Conservation (phyloP, 2,888 invertebrate species). For the Coecobrya sp. region DNA sequence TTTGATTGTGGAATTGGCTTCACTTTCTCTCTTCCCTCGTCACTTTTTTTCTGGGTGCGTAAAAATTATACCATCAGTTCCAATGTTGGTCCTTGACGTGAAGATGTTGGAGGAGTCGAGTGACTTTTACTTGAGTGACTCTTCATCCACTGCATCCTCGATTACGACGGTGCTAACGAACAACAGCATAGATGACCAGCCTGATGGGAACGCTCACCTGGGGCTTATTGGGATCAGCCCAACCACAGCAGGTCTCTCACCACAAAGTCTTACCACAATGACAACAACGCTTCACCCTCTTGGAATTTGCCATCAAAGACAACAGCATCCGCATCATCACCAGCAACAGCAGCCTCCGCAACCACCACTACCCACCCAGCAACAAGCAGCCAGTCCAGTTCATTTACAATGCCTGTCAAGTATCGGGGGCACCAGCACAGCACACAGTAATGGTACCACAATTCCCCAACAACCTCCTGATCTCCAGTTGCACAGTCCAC, state of each 20-base stretch:
- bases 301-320: constrained; percentile 82
- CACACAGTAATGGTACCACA: constrained; percentile 52
- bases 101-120: constrained; percentile 86
- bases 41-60: constrained; percentile 39
- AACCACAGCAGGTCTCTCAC: constrained; percentile 73
- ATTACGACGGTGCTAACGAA: constrained; percentile 82
- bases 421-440: constrained; percentile 73
- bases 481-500: constrained; percentile 80
- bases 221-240: constrained; percentile 82
- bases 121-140: constrained; percentile 87
- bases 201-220: constrained; percentile 82
- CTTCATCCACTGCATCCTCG: constrained; percentile 86
- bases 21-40: constrained; percentile 56
- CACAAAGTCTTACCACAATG: constrained; percentile 80
- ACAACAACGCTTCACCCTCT: constrained; percentile 82
- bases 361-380: constrained; percentile 67
- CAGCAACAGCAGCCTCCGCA: constrained; percentile 63
- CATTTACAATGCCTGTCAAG: constrained; percentile 80
- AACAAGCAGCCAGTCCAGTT: constrained; percentile 75
- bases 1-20: constrained; percentile 82
- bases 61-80: constrained; percentile 56
- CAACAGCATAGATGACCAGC: constrained; percentile 84
- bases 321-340: constrained; percentile 61
- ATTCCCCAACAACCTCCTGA: constrained; percentile 74
- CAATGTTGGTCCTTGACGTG: constrained; percentile 79